A percentile compares a stretch with the other conserved stretches of the same genome.
phyloP scores from a whole-genome alignment of 2,888 invertebrate species.

The Prenolepis imparis region DNA sequence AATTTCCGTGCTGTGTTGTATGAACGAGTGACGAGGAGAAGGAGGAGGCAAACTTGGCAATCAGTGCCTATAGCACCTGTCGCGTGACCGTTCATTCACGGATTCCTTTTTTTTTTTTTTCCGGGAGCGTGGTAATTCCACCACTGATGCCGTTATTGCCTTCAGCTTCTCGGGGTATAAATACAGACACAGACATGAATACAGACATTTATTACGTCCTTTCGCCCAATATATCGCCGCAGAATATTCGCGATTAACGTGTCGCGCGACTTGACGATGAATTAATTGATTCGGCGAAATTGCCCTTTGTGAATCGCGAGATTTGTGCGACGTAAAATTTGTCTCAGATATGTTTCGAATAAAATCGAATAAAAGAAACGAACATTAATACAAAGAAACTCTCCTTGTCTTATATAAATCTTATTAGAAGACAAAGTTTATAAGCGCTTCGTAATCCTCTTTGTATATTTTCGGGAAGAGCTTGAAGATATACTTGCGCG shows the following conservation, averaged over 20 bases:
- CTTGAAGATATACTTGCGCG: not conserved
- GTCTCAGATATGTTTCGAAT: not conserved
- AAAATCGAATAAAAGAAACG: not conserved
- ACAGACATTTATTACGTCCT: constrained; percentile 45
- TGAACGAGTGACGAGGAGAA: constrained; percentile 6
- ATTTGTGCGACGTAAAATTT: not conserved
- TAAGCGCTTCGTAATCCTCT: not conserved
- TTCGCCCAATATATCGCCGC: constrained; percentile 1
- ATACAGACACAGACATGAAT: constrained; percentile 18
- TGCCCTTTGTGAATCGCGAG: not conserved
- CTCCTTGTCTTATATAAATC: too few relatives aligned
- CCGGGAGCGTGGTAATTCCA: constrained; percentile 25
- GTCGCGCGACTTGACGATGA: not conserved
- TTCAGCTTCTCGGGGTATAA: constrained; percentile 23
- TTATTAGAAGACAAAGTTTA: not conserved
- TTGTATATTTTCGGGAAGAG: not conserved
- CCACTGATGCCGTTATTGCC: constrained; percentile 37
- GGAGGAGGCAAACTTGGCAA: constrained; percentile 32
- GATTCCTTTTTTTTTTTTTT: not conserved
- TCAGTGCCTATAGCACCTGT: constrained; percentile 47
- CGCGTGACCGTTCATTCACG: constrained; percentile 46
- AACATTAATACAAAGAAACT: not conserved
- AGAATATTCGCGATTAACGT: not conserved
- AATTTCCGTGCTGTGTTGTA: constrained; percentile 31
- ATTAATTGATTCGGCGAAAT: constrained; percentile 33